Evolutionary conservation across 1,140 invertebrate species (phyloP).

Genomic region (Riptortus pedestris): DNA sequence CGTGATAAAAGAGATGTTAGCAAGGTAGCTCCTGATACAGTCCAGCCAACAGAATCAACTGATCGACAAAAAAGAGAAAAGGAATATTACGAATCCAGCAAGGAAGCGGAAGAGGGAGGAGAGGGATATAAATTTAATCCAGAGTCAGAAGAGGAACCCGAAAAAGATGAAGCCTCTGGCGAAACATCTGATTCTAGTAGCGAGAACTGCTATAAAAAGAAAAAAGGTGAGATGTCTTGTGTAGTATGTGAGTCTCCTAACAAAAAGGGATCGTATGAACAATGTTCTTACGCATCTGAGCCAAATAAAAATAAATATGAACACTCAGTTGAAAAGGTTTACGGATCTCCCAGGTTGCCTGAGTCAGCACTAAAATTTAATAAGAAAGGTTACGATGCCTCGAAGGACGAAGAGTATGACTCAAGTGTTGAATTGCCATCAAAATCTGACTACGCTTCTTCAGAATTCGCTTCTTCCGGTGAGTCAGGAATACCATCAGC

Average conservation of each 20-base stretch:
- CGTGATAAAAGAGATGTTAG: neutral
- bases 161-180: neutral
- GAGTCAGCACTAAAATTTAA: conserved; percentile 23
- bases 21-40: neutral
- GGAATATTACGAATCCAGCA: conserved; percentile 26
- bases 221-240: conserved; percentile 52
- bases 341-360: conserved; percentile 34
- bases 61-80: conserved; percentile 26
- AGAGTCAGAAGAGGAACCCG: conserved; percentile 29
- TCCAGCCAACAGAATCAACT: neutral
- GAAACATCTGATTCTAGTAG: conserved; percentile 30
- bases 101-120: conserved; percentile 29
- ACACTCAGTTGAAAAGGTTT: conserved; percentile 40
- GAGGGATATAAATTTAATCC: conserved; percentile 33
- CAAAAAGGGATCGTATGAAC: conserved; percentile 57
- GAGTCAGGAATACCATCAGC: neutral
- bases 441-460: neutral
- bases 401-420: conserved; percentile 3
- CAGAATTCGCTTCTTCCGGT: neutral
- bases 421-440: neutral
- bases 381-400: conserved; percentile 16
- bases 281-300: conserved; percentile 54
- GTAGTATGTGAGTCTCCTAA: conserved; percentile 53
- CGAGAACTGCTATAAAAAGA: conserved; percentile 48
- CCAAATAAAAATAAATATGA: conserved; percentile 60